A percentile compares a stretch with the other conserved stretches of the same genome.
phyloP scores from a whole-genome alignment of 2,797 vertebrate species.

The Smutsia temminckii region DNA sequence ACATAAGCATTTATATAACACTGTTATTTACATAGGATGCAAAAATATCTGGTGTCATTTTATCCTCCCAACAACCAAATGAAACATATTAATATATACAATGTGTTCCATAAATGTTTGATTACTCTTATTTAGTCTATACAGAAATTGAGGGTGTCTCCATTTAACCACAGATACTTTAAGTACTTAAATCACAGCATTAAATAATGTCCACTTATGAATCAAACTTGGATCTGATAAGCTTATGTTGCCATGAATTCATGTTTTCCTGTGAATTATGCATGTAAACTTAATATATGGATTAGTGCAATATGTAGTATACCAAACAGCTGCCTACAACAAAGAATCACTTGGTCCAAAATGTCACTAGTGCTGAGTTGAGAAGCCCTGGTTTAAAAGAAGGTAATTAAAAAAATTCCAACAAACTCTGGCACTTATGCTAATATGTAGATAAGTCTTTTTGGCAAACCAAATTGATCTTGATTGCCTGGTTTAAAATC shows the following conservation, averaged over 20 bases:
- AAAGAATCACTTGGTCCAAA: neutral
- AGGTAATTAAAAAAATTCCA: neutral
- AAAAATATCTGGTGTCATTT: neutral
- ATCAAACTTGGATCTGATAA: neutral
- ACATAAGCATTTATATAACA: neutral
- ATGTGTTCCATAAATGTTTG: neutral
- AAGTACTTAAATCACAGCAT: slow-evolving; percentile 2
- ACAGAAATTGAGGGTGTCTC: neutral
- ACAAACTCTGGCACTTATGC: neutral
- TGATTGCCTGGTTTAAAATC: neutral
- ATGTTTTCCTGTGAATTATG: neutral
- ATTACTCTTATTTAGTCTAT: neutral
- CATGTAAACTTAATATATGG: neutral
- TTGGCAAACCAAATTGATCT: neutral
- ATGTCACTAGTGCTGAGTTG: neutral
- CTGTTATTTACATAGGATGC: neutral
- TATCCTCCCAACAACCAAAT: neutral
- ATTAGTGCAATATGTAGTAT: neutral
- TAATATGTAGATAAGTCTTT: neutral
- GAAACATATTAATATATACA: neutral
- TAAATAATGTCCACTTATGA: neutral
- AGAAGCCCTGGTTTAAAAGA: neutral
- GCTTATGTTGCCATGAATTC: neutral
- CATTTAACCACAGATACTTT: neutral
- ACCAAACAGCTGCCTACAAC: neutral